phyloP scores from a whole-genome alignment of 2,797 vertebrate genomes.

The Rhinella marina region DNA sequence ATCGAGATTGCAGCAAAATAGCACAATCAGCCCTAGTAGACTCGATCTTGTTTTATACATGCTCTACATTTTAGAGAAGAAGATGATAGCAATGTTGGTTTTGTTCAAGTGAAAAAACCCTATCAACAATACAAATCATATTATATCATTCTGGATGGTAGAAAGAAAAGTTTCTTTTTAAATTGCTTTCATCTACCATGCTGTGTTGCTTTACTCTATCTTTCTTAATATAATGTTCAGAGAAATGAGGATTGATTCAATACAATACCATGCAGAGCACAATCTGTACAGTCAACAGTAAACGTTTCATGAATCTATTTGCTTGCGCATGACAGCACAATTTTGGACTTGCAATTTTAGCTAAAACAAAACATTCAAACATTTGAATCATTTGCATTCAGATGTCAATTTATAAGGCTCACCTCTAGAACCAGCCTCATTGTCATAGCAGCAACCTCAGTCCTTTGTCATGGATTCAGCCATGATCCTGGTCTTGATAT shows the following conservation, averaged over 20 bases:
- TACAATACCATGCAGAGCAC: constrained; percentile 32
- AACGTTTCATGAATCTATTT: constrained; percentile 36
- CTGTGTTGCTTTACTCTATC: constrained; percentile 52
- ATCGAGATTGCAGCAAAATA: constrained; percentile 18
- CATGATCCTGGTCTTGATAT: too few relatives aligned
- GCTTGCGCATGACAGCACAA: constrained; percentile 25
- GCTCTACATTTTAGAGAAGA: constrained; percentile 42
- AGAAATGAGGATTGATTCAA: constrained; percentile 52
- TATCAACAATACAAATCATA: constrained; percentile 51
- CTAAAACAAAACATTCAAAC: background rate
- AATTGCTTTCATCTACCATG: constrained; percentile 54
- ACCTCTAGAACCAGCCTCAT: background rate
- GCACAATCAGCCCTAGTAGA: constrained; percentile 10
- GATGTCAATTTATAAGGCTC: background rate
- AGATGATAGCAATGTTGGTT: constrained; percentile 43
- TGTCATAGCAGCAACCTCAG: background rate
- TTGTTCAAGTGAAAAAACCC: constrained; percentile 32
- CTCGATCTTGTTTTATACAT: constrained; percentile 44
- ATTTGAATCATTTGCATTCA: background rate
- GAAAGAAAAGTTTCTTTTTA: constrained; percentile 47
- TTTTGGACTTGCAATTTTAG: constrained; percentile 20
- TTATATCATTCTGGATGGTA: constrained; percentile 29
- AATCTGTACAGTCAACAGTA: constrained; percentile 56
- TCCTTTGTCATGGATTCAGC: too few relatives aligned
- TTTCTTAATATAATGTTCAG: constrained; percentile 40